Evolutionary conservation across 2,797 vertebrate species (phyloP).

Genomic region (Chelonia mydas): DNA sequence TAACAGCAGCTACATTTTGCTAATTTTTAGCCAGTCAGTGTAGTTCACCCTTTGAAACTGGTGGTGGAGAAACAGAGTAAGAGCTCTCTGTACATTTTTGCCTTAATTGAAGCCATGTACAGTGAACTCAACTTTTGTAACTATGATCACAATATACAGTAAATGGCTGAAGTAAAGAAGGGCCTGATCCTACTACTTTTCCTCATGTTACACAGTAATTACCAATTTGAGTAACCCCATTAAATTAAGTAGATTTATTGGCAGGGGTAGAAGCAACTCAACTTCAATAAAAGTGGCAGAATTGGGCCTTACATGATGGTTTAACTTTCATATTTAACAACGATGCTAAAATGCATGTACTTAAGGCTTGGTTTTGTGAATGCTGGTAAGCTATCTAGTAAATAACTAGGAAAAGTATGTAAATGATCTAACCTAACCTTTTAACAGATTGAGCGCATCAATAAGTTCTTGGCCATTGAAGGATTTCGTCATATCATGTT

Average conservation of each 20-base stretch:
- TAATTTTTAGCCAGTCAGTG: background rate
- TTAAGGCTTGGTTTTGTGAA: background rate
- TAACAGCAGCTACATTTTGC: background rate
- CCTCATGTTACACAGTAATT: background rate
- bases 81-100: background rate
- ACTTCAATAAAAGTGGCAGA: rapidly evolving
- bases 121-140: background rate
- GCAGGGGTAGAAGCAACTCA: background rate
- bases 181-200: background rate
- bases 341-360: background rate
- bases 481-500: constrained; percentile 91
- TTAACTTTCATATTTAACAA: background rate
- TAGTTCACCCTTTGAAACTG: background rate
- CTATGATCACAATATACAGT: rapidly evolving
- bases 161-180: background rate
- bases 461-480: constrained; percentile 88
- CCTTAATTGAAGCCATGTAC: background rate
- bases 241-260: background rate
- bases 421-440: background rate
- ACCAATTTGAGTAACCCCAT: background rate
- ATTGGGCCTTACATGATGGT: background rate
- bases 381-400: background rate
- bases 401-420: background rate
- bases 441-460: constrained; percentile 89
- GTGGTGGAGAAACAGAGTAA: background rate